phyloP scores from a whole-genome alignment of 2,888 invertebrate species.

The Cryptocheilus praepositus region DNA sequence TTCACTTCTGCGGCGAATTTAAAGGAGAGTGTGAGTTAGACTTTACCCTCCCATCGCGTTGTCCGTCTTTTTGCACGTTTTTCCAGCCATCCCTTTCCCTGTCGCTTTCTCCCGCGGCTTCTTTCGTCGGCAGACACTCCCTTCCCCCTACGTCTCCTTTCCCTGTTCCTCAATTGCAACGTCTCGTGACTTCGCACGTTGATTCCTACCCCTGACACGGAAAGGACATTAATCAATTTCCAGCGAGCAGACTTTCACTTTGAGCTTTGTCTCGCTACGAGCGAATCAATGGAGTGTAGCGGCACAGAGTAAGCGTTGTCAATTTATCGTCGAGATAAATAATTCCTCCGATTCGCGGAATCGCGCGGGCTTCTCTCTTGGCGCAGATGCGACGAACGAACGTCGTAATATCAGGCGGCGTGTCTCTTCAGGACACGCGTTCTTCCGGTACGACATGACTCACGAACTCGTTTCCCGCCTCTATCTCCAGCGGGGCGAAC shows the following conservation, averaged over 20 bases:
- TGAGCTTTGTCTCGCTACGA: not conserved
- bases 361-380: no score
- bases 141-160: not conserved
- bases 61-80: not conserved
- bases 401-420: no score
- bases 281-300: no score
- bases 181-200: no score
- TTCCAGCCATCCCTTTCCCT: not conserved
- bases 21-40: slow-evolving; percentile 22
- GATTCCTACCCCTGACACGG: no score
- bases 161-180: not conserved
- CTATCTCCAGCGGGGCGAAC: slow-evolving; percentile 9
- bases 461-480: slow-evolving; percentile 42
- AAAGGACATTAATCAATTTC: no score
- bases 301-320: not conserved
- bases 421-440: no score
- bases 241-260: not conserved
- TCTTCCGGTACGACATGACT: slow-evolving; percentile 34
- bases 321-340: no score
- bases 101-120: not conserved
- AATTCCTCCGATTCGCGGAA: no score
- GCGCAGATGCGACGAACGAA: no score
- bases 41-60: slow-evolving; percentile 11
- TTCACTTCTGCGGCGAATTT: slow-evolving; percentile 33
- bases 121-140: not conserved